phyloP scores from a whole-genome alignment of 1,140 invertebrate species.

The Dolichoris vasculosae region DNA sequence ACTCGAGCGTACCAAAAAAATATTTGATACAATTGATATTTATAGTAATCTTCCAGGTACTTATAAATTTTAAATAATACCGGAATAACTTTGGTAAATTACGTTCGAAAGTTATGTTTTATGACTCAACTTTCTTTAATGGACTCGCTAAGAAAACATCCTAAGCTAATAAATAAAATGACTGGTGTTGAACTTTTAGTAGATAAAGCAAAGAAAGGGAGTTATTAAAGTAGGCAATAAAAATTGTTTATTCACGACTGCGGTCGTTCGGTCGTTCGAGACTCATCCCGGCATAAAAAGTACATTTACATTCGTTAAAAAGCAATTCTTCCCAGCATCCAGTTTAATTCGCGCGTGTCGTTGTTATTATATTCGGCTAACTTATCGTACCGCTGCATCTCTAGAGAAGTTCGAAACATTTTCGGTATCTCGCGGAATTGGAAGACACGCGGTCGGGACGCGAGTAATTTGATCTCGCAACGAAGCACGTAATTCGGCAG shows the following conservation, averaged over 20 bases:
- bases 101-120: constrained; percentile 12
- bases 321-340: not conserved
- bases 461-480: not conserved
- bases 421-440: not conserved
- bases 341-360: not conserved
- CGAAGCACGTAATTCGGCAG: not conserved
- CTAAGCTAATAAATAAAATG: not conserved
- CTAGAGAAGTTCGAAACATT: not conserved
- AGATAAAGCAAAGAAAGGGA: not conserved
- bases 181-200: not conserved
- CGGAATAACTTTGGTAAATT: not conserved
- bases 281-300: too few species aligned
- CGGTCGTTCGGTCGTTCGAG: not conserved
- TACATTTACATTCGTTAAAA: not conserved
- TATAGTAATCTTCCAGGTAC: not conserved
- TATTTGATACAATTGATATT: not conserved
- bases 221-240: not conserved
- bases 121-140: not conserved
- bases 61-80: not conserved
- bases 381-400: not conserved
- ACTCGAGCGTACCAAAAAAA: not conserved
- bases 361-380: not conserved
- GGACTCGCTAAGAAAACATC: not conserved
- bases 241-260: not conserved
- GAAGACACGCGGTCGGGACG: not conserved